Conservation (phyloP, 2,888 invertebrate species). For the Drosophila merina region DNA sequence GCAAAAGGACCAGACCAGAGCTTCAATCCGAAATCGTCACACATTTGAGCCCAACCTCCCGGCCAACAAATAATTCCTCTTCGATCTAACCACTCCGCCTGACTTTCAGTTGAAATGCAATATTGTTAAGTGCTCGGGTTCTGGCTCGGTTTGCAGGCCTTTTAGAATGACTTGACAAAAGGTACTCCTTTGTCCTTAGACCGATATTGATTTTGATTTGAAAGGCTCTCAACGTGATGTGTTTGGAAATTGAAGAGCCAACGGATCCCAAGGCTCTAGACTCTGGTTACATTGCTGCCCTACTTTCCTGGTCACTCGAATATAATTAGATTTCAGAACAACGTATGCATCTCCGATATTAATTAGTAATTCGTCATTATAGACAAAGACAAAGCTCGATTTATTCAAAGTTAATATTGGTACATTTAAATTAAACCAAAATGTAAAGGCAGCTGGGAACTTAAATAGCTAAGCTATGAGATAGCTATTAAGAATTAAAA, state of each 20-base stretch:
- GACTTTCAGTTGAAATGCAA: constrained; percentile 57
- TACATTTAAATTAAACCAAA: neutral
- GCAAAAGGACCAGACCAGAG: neutral
- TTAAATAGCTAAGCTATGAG: too few species aligned
- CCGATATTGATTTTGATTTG: constrained; percentile 42
- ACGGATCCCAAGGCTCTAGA: constrained; percentile 8
- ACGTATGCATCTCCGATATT: neutral
- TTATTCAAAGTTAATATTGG: neutral
- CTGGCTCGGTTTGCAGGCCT: constrained; percentile 29
- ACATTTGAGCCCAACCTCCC: constrained; percentile 10
- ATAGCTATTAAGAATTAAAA: too few species aligned
- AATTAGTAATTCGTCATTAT: neutral
- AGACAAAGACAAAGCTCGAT: neutral
- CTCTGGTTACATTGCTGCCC: neutral
- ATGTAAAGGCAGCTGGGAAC: neutral
- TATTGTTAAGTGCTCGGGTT: constrained; percentile 70
- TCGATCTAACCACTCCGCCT: constrained; percentile 56
- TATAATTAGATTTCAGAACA: neutral
- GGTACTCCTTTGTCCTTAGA: constrained; percentile 35
- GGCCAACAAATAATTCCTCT: constrained; percentile 54
- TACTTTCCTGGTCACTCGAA: neutral
- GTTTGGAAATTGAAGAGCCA: neutral
- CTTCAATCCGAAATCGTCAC: constrained; percentile 19
- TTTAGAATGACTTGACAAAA: constrained; percentile 63
- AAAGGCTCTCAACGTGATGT: constrained; percentile 24